Percentiles rank a stretch among this genome's conserved stretches.
Evolutionary conservation across 2,888 invertebrate genomes (phyloP).

Genomic region (Acanthosepion lycidas): DNA sequence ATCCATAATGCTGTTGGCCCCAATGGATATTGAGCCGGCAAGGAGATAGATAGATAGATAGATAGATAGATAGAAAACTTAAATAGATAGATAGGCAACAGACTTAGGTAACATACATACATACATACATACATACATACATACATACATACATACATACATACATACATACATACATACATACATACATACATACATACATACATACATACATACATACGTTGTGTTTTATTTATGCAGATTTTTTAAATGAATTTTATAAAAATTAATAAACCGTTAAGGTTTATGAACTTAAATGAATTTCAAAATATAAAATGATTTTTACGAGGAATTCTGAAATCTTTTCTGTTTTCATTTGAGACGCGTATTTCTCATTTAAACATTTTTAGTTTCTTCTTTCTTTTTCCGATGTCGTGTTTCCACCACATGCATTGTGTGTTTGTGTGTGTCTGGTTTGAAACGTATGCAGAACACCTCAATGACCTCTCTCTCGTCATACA

Average conservation of each 20-base stretch:
- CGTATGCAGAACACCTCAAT: neutral
- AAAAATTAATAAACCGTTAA: no score
- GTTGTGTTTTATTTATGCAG: no score
- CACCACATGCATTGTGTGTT: neutral
- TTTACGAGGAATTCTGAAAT: no score
- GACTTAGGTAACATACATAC: neutral
- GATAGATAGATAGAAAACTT: conserved; percentile 35
- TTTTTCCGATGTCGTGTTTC: no score
- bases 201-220: neutral
- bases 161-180: neutral
- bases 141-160: neutral
- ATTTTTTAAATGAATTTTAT: no score
- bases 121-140: neutral
- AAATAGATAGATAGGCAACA: neutral
- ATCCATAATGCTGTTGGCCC: no score
- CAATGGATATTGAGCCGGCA: no score
- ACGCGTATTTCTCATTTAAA: no score
- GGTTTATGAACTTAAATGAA: no score
- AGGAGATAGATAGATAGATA: neutral
- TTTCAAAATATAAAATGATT: no score
- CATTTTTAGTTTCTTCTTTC: no score
- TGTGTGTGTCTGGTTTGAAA: neutral
- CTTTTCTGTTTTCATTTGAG: no score
- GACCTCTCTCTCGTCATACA: neutral
- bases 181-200: neutral